Percentiles rank a stretch among this genome's conserved stretches.
These are phyloP conservation scores for Ypsolopha scabrella DNA, from an alignment of 2,888 invertebrate species.

Conservation along the genomic window DNA sequence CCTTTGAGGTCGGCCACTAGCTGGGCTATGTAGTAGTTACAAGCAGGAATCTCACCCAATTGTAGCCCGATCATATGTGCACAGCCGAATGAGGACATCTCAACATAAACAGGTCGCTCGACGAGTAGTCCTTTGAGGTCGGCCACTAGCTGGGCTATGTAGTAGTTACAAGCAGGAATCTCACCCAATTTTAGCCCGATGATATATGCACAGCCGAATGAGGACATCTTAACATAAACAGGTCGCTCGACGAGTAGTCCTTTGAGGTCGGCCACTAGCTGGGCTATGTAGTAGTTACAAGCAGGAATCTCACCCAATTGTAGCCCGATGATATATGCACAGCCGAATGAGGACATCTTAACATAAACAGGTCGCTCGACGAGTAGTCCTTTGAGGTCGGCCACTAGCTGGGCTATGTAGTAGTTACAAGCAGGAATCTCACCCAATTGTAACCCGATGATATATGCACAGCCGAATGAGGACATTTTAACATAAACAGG, in stretches of 20 bases:
- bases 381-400: slow-evolving; percentile 81
- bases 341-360: slow-evolving; percentile 90
- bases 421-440: slow-evolving; percentile 60
- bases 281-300: slow-evolving; percentile 83
- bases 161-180: slow-evolving; percentile 70
- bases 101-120: slow-evolving; percentile 78
- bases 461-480: slow-evolving; percentile 85
- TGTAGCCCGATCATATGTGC: slow-evolving; percentile 84
- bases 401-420: slow-evolving; percentile 76
- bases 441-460: slow-evolving; percentile 83
- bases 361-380: slow-evolving; percentile 80
- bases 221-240: slow-evolving; percentile 81
- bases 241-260: slow-evolving; percentile 81
- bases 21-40: slow-evolving; percentile 85
- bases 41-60: slow-evolving; percentile 57
- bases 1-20: slow-evolving; percentile 77
- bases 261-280: slow-evolving; percentile 77
- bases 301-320: slow-evolving; percentile 64
- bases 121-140: slow-evolving; percentile 83
- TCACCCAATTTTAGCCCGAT: slow-evolving; percentile 79
- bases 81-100: slow-evolving; percentile 89
- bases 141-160: slow-evolving; percentile 76
- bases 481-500: slow-evolving; percentile 83
- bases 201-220: slow-evolving; percentile 86
- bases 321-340: slow-evolving; percentile 84